Evolutionary conservation across 2,797 vertebrate species (phyloP).

Genomic region (Lagorchestes hirsutus): DNA sequence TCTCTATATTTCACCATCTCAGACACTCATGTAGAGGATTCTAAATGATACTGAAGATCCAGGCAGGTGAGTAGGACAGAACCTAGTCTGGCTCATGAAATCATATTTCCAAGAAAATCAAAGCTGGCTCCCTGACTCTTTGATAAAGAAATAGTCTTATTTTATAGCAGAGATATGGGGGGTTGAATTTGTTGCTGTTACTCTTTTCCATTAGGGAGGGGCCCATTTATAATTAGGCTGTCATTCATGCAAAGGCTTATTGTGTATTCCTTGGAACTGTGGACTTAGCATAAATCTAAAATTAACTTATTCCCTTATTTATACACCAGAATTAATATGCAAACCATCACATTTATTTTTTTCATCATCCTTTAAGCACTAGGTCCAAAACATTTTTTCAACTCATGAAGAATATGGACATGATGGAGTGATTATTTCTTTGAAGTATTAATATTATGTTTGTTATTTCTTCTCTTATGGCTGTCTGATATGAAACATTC

Average conservation of each 20-base stretch:
- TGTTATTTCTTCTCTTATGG: neutral
- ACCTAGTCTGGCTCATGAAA: neutral
- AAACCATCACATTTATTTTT: neutral
- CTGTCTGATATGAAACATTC: neutral
- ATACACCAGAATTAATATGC: neutral
- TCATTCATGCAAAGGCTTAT: neutral
- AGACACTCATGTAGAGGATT: neutral
- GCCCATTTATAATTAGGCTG: neutral
- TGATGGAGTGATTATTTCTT: neutral
- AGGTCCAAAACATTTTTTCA: neutral
- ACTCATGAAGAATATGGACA: neutral
- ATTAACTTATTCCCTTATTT: neutral
- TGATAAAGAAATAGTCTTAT: neutral
- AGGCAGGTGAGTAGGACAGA: neutral
- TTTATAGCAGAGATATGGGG: neutral
- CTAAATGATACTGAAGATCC: neutral
- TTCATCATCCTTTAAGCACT: neutral
- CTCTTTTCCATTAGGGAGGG: neutral
- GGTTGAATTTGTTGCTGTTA: neutral
- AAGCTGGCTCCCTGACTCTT: neutral
- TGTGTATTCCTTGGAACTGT: neutral
- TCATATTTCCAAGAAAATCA: neutral
- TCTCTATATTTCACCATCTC: neutral
- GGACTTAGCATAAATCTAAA: neutral
- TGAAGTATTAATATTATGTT: neutral